These are phyloP conservation scores for Athripsodes cinereus DNA, from an alignment of 2,888 invertebrate species.

Conservation along the genomic window DNA sequence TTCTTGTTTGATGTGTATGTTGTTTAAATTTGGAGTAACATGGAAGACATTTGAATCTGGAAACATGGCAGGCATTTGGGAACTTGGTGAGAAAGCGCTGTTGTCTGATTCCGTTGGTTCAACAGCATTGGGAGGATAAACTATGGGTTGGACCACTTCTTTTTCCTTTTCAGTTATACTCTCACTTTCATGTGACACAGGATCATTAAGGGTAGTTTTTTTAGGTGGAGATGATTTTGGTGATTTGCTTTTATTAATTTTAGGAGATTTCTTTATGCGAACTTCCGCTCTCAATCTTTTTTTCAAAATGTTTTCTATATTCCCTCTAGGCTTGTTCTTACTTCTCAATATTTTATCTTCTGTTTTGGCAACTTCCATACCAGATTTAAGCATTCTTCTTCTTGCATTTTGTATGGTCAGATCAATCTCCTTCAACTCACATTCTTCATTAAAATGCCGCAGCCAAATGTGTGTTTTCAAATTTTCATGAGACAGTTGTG, in stretches of 20 bases:
- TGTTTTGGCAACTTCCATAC: conserved; percentile 2
- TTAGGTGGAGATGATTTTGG: not conserved
- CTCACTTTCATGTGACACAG: not conserved
- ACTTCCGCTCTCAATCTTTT: not conserved
- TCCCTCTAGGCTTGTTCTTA: not conserved
- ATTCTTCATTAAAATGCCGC: conserved; percentile 48
- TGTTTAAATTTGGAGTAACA: not conserved
- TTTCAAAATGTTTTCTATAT: not conserved
- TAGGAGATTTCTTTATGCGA: not conserved
- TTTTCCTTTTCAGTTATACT: too few species aligned
- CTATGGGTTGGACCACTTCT: too few species aligned
- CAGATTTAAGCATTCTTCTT: conserved; percentile 3
- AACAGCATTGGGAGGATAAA: too few species aligned
- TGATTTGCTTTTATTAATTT: not conserved
- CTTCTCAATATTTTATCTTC: not conserved
- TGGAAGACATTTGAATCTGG: not conserved
- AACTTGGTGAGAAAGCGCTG: not conserved
- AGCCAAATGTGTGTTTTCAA: conserved; percentile 57
- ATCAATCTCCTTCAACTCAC: conserved; percentile 33
- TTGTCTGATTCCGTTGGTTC: too few species aligned
- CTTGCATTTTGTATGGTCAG: conserved; percentile 9
- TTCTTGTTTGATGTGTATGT: not conserved
- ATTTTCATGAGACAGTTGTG: conserved; percentile 58
- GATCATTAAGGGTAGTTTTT: not conserved
- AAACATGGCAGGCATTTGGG: not conserved